phyloP scores from a whole-genome alignment of 2,888 invertebrate species.

The Baronia brevicornis region DNA sequence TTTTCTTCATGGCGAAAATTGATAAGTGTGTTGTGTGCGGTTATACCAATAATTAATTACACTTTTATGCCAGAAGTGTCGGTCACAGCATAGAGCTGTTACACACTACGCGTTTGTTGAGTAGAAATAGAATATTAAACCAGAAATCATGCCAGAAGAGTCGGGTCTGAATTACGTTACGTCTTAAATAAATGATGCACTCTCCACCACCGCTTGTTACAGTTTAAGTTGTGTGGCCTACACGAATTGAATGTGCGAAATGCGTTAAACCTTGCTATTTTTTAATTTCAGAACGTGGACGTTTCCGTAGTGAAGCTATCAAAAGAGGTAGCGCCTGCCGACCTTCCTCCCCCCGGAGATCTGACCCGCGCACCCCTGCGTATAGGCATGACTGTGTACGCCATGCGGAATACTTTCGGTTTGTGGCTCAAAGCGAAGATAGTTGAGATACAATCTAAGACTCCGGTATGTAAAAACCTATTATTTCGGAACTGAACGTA shows the following conservation, averaged over 20 bases:
- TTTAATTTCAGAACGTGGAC: constrained; percentile 29
- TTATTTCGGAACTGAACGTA: constrained; percentile 20
- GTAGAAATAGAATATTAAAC: no score
- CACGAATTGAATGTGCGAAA: no score
- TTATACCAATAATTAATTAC: no score
- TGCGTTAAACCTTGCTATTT: no score
- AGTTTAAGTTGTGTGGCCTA: no score
- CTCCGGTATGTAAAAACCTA: constrained; percentile 20
- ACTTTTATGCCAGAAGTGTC: no score
- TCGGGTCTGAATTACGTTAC: no score
- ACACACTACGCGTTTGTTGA: no score
- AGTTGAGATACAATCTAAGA: constrained; percentile 51
- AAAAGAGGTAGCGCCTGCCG: constrained; percentile 50
- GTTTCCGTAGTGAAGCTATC: constrained; percentile 54
- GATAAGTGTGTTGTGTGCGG: no score
- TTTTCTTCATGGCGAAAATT: neutral
- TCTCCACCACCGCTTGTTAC: no score
- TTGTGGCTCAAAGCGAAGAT: constrained; percentile 79
- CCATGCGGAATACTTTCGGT: constrained; percentile 77
- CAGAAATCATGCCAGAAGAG: no score
- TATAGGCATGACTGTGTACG: constrained; percentile 70
- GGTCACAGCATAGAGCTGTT: no score
- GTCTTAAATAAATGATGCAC: neutral
- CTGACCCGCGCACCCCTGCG: constrained; percentile 61
- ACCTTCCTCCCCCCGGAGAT: constrained; percentile 75